phyloP scores from a whole-genome alignment of 35 echinoderm and acorn worm species.

The Heliocidaris erythrogramma region DNA sequence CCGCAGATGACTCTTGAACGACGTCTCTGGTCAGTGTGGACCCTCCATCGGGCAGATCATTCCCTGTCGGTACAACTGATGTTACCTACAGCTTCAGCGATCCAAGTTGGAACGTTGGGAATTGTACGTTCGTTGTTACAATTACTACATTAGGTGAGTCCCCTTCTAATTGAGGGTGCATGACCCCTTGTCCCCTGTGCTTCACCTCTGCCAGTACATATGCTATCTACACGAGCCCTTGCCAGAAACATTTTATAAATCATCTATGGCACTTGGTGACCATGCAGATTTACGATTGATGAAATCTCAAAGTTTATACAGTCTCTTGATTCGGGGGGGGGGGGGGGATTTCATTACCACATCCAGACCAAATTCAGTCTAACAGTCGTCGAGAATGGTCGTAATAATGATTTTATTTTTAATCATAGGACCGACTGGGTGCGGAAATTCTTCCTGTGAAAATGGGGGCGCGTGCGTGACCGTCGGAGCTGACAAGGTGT shows the following conservation, averaged over 20 bases:
- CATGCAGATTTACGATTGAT: not conserved
- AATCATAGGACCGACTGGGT: not conserved
- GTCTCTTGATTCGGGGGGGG: not conserved
- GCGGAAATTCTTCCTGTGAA: not conserved
- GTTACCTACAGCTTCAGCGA: not conserved
- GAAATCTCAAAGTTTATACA: not conserved
- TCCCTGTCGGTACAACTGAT: not conserved
- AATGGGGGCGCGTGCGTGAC: conserved; percentile 52
- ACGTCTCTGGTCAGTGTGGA: not conserved
- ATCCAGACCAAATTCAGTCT: not conserved
- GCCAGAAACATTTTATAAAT: too few species aligned
- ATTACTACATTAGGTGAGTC: not conserved
- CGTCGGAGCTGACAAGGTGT: conserved; percentile 5
- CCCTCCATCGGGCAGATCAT: not conserved
- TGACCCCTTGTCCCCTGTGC: too few species aligned
- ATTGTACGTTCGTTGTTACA: not conserved
- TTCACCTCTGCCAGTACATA: too few species aligned
- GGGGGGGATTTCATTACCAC: not conserved
- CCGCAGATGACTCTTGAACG: not conserved
- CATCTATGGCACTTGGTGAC: too few species aligned
- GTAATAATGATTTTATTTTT: not conserved
- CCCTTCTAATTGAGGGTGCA: too few species aligned
- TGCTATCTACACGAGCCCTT: too few species aligned
- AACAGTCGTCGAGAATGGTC: not conserved
- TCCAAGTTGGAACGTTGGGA: not conserved